These are phyloP conservation scores for Lucinisca nassula DNA, from an alignment of 2,888 invertebrate genomes.

Conservation along the genomic window DNA sequence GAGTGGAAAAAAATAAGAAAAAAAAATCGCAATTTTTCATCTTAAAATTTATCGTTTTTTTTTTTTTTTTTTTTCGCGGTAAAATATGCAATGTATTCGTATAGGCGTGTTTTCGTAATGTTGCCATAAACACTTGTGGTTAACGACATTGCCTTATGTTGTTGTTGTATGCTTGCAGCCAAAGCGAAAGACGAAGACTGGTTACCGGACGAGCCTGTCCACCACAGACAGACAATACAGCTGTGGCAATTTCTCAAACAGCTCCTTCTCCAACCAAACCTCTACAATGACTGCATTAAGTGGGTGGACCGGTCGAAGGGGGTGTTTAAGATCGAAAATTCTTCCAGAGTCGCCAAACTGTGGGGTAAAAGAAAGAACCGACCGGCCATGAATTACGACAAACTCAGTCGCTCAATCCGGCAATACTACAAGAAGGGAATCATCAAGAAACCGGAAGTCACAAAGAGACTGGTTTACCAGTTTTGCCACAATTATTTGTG, in stretches of 20 bases:
- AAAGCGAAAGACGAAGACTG: conserved; percentile 15
- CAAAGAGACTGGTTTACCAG: conserved; percentile 99
- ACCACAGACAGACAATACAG: conserved; percentile 91
- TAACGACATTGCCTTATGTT: too few relatives aligned
- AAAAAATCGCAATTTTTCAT: too few relatives aligned
- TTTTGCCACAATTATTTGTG: conserved; percentile 98
- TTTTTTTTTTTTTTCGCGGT: too few relatives aligned
- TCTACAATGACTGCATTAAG: conserved; percentile 97
- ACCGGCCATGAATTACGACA: conserved; percentile 99
- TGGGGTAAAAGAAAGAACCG: conserved; percentile 99
- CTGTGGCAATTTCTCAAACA: conserved; percentile 99
- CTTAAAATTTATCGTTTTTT: too few relatives aligned
- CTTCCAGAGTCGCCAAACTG: conserved; percentile 97
- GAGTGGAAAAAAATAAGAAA: too few relatives aligned
- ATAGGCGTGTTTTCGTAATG: too few relatives aligned
- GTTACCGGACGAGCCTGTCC: conserved; percentile 60
- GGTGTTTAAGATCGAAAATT: conserved; percentile 99
- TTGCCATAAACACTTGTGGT: too few relatives aligned
- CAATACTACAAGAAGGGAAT: conserved; percentile 99
- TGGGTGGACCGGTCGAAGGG: conserved; percentile 97
- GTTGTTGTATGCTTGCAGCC: background rate
- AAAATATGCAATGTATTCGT: too few relatives aligned
- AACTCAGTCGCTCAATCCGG: conserved; percentile 98
- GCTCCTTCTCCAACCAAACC: conserved; percentile 95
- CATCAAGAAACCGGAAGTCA: conserved; percentile 97